A percentile compares a stretch with the other conserved stretches of the same genome.
Conservation (phyloP, 2,113 vertebrate species). For the Apaloderma vittatum region DNA sequence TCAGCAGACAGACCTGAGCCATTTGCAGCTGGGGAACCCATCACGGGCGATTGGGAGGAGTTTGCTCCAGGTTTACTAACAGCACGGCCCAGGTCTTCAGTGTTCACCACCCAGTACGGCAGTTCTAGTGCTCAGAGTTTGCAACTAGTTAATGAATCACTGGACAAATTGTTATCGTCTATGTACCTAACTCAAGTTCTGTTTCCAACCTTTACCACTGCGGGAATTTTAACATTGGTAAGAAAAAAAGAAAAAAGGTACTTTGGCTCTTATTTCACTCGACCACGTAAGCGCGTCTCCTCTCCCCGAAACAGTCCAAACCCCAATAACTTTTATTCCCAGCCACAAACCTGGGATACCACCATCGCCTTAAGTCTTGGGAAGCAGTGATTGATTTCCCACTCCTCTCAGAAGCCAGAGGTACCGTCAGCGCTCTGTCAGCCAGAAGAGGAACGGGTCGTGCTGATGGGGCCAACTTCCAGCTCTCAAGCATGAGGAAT, state of each 20-base stretch:
- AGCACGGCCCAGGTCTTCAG: neutral
- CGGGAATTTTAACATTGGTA: neutral
- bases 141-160: neutral
- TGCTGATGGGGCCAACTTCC: neutral
- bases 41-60: neutral
- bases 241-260: neutral
- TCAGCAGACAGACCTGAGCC: too few species aligned
- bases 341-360: neutral
- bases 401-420: neutral
- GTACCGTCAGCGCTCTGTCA: fast-evolving
- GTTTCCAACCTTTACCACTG: neutral
- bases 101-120: neutral
- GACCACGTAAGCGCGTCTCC: neutral
- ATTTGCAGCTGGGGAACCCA: neutral
- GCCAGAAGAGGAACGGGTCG: neutral
- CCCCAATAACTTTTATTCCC: neutral
- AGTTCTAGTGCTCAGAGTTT: neutral
- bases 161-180: neutral
- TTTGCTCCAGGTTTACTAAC: neutral
- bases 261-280: neutral
- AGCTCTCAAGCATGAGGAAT: neutral
- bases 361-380: neutral
- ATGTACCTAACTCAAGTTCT: neutral
- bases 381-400: neutral
- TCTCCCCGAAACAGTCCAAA: neutral